Base-by-base conservation (phyloP, 2,113 vertebrate species). In the Sitta europaea region DNA sequence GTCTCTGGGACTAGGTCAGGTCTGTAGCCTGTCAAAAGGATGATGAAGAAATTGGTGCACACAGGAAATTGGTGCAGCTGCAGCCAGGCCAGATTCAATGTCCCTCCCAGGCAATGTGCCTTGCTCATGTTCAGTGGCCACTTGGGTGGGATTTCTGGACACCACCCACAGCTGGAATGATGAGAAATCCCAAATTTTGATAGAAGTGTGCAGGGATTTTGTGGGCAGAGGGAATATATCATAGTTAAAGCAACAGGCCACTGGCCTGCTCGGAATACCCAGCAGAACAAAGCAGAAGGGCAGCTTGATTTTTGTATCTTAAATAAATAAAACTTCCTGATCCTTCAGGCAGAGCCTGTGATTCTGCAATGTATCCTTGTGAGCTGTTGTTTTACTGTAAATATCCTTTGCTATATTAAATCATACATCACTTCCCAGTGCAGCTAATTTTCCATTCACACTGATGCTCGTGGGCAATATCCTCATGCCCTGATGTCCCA, bases 321-420 rank as follows among this genome's bases (percentile, higher is more conserved):
- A 81, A 94, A 88, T 80, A 93, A 93, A 93, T 78, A 97, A 92
- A 91, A 73, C 48, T 92, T 92, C 81, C 67, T 75, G 63, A 96
- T 95, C 75, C 88, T 92, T 74, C 86, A 80, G 94, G 92, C 94
- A 94, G 86, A 91, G 43, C 57, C 83, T 87, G 55, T 3, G 8
- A 19, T 79, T 92, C 62, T 75, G 74, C 66, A 79, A 5, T 70
- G 65, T 20, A 72, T 93, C 63, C 79, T 70, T 65, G 68, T 57
- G 88, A 94, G 83, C 55, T 94, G 88, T 77, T 92, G 75, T 81
- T 96, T 85, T 85, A 89, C 70, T 88, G 80, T 92, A 95, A 94
- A 96, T 92, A 94, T 94, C 70, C 38, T 85, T 42, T 63, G 76
- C 66, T 76, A 91, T 94, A 96, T 96, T 96, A 91, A 95, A 94